Conservation (phyloP, 2,797 vertebrate species). For the Myotis daubentonii region DNA sequence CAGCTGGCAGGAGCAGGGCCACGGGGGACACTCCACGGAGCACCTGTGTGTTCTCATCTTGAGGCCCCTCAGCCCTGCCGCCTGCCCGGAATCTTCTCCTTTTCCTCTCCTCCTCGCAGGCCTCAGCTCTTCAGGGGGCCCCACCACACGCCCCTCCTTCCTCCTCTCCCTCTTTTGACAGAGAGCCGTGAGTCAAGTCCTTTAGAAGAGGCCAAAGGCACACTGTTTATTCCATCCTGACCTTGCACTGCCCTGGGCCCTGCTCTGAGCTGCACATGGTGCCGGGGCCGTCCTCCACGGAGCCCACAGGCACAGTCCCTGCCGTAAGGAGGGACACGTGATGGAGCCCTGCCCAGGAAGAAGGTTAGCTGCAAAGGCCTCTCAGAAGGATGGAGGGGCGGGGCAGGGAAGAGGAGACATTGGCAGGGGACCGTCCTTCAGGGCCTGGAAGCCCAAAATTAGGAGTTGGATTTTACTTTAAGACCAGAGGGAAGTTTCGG, state of each 20-base stretch:
- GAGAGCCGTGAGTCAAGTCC: neutral
- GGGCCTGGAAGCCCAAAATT: neutral
- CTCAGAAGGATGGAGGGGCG: neutral
- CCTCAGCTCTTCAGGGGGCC: neutral
- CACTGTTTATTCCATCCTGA: neutral
- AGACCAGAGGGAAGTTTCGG: neutral
- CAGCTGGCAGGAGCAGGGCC: no score
- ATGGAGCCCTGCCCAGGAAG: neutral
- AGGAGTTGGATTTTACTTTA: neutral
- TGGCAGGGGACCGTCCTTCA: neutral
- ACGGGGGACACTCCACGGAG: neutral
- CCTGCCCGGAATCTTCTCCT: neutral
- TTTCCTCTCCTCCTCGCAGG: neutral
- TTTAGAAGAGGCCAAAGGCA: neutral
- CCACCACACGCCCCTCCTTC: accelerated
- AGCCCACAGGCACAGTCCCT: neutral
- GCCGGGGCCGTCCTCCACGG: neutral
- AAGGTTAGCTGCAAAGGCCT: neutral
- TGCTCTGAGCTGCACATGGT: neutral
- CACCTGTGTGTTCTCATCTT: no score
- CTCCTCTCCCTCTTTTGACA: neutral
- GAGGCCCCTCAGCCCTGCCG: neutral
- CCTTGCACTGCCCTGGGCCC: neutral
- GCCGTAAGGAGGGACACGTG: neutral
- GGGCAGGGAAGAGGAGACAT: no score